These are phyloP conservation scores for Perca fluviatilis DNA, from an alignment of 2,113 vertebrate species.

Conservation along the genomic window DNA sequence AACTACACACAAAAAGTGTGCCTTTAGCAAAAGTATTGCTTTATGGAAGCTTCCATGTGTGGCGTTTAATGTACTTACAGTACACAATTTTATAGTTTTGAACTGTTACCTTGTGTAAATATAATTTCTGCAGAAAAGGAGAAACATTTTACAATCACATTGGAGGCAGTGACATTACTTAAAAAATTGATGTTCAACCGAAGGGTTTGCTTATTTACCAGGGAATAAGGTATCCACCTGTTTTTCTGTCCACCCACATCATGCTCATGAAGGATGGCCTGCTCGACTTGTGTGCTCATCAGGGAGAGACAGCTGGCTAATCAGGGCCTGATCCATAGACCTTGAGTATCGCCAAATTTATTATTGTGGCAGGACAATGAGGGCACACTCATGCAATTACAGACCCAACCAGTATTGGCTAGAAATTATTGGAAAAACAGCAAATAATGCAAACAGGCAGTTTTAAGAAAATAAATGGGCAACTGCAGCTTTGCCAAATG, in stretches of 20 bases:
- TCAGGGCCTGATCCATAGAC: conserved; percentile 86
- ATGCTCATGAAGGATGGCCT: conserved; percentile 79
- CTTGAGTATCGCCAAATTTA: conserved; percentile 85
- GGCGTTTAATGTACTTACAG: conserved; percentile 27
- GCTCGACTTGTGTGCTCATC: conserved; percentile 77
- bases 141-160: neutral
- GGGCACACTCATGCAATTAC: conserved; percentile 80
- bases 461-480: conserved; percentile 70
- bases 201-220: conserved; percentile 64
- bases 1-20: conserved; percentile 31
- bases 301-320: conserved; percentile 84
- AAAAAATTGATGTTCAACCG: conserved; percentile 22
- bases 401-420: conserved; percentile 79
- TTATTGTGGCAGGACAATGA: conserved; percentile 90
- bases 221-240: conserved; percentile 70
- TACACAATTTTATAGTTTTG: conserved; percentile 6
- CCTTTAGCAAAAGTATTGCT: conserved; percentile 47
- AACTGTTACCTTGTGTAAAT: neutral
- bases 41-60: conserved; percentile 41
- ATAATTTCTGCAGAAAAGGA: neutral
- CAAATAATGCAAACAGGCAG: conserved; percentile 73
- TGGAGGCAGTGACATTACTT: neutral
- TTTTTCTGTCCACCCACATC: conserved; percentile 84
- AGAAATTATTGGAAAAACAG: conserved; percentile 74
- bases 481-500: conserved; percentile 53